phyloP scores from a whole-genome alignment of 2,797 vertebrate genomes.

The Semaprochilodus insignis region DNA sequence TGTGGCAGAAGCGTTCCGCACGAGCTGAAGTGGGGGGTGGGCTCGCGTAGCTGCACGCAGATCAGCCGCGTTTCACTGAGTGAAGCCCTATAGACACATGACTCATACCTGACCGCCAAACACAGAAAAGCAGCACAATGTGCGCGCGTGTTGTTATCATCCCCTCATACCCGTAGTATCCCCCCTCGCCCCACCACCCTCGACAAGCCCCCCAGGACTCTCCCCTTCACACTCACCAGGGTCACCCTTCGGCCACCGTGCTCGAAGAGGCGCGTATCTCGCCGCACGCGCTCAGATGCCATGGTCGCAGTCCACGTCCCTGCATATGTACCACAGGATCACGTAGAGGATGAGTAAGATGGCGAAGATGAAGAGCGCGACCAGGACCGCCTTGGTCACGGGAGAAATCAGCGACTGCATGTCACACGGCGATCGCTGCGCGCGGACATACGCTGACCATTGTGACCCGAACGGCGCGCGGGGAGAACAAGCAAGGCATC shows the following conservation, averaged over 20 bases:
- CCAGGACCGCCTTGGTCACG: slow-evolving; percentile 86
- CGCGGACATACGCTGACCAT: slow-evolving; percentile 24
- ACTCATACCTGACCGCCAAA: background rate
- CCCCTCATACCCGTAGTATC: background rate
- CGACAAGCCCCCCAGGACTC: background rate
- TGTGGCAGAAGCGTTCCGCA: slow-evolving; percentile 6
- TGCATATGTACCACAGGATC: slow-evolving; percentile 90
- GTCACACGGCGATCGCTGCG: slow-evolving; percentile 41
- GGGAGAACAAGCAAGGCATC: background rate
- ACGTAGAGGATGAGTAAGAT: slow-evolving; percentile 89
- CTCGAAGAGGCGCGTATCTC: background rate
- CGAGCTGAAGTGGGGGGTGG: background rate
- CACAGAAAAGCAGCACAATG: background rate
- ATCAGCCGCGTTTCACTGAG: too few relatives aligned
- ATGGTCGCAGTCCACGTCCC: slow-evolving; percentile 88
- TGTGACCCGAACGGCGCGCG: background rate
- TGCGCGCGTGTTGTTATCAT: background rate
- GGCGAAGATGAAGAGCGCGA: slow-evolving; percentile 87
- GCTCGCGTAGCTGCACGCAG: too few relatives aligned
- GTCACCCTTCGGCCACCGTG: slow-evolving; percentile 63
- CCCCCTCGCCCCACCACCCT: background rate
- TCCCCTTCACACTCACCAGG: slow-evolving; percentile 73
- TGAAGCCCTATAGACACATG: background rate
- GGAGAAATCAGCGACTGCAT: slow-evolving; percentile 88
- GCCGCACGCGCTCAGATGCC: slow-evolving; percentile 62